A percentile compares a stretch with the other conserved stretches of the same genome.
Evolutionary conservation across 1,140 invertebrate genomes (phyloP).

Genomic region (Acyrthosiphon pisum): DNA sequence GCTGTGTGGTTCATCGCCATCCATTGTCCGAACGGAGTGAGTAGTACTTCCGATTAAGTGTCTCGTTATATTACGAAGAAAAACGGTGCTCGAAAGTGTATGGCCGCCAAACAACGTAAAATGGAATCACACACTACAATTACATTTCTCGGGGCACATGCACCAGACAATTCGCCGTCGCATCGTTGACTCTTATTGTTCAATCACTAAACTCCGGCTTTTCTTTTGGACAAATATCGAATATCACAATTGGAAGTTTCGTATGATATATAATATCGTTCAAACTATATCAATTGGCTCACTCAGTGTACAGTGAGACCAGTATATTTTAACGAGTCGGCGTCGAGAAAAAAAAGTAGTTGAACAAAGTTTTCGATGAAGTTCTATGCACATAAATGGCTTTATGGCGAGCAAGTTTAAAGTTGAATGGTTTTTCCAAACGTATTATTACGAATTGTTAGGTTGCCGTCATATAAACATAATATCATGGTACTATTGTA

Average conservation of each 20-base stretch:
- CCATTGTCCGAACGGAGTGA: background rate
- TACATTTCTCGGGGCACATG: background rate
- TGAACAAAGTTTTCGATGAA: background rate
- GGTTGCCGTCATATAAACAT: background rate
- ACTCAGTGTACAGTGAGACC: background rate
- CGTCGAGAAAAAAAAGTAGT: background rate
- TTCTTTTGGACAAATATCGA: background rate
- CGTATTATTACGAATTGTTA: background rate
- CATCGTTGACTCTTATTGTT: background rate
- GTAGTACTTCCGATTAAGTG: background rate
- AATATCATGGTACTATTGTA: background rate
- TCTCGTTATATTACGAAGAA: background rate
- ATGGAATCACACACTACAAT: background rate
- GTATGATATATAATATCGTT: background rate
- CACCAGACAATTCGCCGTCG: background rate
- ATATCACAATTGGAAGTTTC: background rate
- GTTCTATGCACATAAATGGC: background rate
- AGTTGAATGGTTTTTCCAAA: background rate
- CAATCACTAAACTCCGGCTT: background rate
- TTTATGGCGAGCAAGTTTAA: background rate
- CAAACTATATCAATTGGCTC: background rate
- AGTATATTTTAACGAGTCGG: background rate
- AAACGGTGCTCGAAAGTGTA: background rate
- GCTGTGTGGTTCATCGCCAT: background rate
- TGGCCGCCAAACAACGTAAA: background rate